Percentiles rank a stretch among this genome's conserved stretches.
phyloP scores from a whole-genome alignment of 2,888 invertebrate genomes.

The Synanthedon vespiformis region DNA sequence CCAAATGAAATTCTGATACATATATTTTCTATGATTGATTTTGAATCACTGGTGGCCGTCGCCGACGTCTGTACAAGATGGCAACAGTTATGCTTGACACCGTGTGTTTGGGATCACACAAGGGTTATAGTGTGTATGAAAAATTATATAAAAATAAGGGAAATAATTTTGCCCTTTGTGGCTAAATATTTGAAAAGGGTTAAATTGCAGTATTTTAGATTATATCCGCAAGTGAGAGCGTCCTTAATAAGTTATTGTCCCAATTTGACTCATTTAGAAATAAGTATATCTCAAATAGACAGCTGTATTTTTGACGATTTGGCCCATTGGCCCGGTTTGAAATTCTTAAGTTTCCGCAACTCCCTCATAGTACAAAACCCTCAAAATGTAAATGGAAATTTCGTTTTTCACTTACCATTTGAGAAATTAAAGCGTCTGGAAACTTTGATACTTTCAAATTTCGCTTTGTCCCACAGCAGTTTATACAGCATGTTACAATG shows the following conservation, averaged over 20 bases:
- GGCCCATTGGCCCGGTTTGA: constrained; percentile 59
- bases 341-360: constrained; percentile 64
- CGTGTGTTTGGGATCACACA: constrained; percentile 65
- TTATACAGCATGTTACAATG: constrained; percentile 62
- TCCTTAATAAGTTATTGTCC: constrained; percentile 63
- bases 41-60: constrained; percentile 58
- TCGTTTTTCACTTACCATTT: constrained; percentile 63
- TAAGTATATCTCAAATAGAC: constrained; percentile 67
- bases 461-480: constrained; percentile 59
- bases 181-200: constrained; percentile 65
- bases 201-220: constrained; percentile 67
- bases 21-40: constrained; percentile 67
- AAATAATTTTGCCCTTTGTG: constrained; percentile 65
- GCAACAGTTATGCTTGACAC: constrained; percentile 61
- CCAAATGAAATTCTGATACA: constrained; percentile 66
- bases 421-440: constrained; percentile 55
- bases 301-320: constrained; percentile 66
- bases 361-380: constrained; percentile 59
- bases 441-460: constrained; percentile 59
- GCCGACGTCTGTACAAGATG: constrained; percentile 62
- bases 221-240: constrained; percentile 62
- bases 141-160: constrained; percentile 62
- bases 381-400: constrained; percentile 58
- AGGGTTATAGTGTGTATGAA: constrained; percentile 66
- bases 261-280: constrained; percentile 65